Base-by-base conservation (phyloP, 1,140 invertebrate species). In the Ceratina calcarata region DNA sequence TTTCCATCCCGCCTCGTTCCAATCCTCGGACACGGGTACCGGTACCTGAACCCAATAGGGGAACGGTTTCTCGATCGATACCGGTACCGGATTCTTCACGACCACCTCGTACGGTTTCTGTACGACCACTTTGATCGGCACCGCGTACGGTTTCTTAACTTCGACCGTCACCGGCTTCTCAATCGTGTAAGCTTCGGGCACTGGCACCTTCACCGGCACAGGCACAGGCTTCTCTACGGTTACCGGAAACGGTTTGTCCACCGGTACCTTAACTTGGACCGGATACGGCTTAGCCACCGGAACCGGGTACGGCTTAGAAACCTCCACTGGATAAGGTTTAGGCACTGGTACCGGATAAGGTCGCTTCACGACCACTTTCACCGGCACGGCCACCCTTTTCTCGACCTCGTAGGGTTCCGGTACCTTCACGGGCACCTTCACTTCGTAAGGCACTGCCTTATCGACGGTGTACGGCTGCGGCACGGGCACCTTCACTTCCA, bases 271-370 rank as follows among this genome's bases (percentile, higher is more conserved):
- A 67, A 95, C 94, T 83, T 94, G 93, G 0, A 95, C 94, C 32
- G 93, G 93, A 83, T 94, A 93, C 16, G 95, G 95, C 75, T 96
- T 95, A 89, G 95, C 95, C 75, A 95, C 95, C 77, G 95, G 95
- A 0, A 97, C 95, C 76, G 95, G 94, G 13, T 95, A 94, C 45
- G 95, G 95, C 87, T 96, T 96, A 81, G 95, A 94, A 20, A 96
- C 95, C 70, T 95, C 94, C 6, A 96, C 95, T 27, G 94, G 94
- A 78, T 94, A 94, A 0, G 95, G 93, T 83, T 95, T 94, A 0
- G 88, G 88, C 15, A 92, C 88, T 22, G 87, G 85, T 2, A 95
- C 94, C 7, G 95, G 94, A 68, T 94, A 92, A 2, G 95, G 93
- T 87, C 93, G 93, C 61, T 95, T 94, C 66, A 96, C 93, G 45